These are phyloP conservation scores for Didymodactylos carnosus DNA, from an alignment of 2,888 invertebrate genomes.

Conservation along the genomic window DNA sequence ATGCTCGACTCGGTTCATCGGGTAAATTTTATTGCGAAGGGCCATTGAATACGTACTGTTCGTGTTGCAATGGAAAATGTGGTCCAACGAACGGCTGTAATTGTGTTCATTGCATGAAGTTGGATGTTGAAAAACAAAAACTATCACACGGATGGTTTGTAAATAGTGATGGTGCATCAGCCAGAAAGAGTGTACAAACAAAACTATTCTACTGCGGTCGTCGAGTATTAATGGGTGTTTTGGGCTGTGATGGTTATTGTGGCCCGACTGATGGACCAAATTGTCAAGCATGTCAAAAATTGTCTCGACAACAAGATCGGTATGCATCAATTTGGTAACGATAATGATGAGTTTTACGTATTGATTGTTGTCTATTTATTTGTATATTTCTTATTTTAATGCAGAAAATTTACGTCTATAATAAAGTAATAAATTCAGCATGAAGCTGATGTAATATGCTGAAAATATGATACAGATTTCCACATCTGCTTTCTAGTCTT, in stretches of 20 bases:
- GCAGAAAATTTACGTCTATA: too few species aligned
- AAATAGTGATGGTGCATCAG: conserved; percentile 1
- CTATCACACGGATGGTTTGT: conserved; percentile 3
- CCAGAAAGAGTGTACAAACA: not conserved
- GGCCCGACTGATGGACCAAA: conserved; percentile 7
- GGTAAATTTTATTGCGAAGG: conserved; percentile 11
- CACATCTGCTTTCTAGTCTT: too few species aligned
- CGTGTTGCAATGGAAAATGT: not conserved
- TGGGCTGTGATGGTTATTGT: conserved; percentile 3
- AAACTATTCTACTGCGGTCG: conserved; percentile 6
- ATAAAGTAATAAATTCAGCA: too few species aligned
- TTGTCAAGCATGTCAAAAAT: not conserved
- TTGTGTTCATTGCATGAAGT: conserved; percentile 5
- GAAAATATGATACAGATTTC: too few species aligned
- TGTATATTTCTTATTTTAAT: too few species aligned
- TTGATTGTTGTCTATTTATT: too few species aligned
- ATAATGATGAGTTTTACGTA: too few species aligned
- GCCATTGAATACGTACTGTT: not conserved
- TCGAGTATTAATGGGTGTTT: not conserved
- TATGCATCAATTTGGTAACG: not conserved
- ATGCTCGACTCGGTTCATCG: not conserved
- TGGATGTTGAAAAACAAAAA: not conserved
- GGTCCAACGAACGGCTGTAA: conserved; percentile 6
- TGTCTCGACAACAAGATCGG: not conserved
- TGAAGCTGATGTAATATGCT: too few species aligned